Base-by-base conservation (phyloP, 64 coral and sea anemone genomes). In the Platygyra sinensis region DNA sequence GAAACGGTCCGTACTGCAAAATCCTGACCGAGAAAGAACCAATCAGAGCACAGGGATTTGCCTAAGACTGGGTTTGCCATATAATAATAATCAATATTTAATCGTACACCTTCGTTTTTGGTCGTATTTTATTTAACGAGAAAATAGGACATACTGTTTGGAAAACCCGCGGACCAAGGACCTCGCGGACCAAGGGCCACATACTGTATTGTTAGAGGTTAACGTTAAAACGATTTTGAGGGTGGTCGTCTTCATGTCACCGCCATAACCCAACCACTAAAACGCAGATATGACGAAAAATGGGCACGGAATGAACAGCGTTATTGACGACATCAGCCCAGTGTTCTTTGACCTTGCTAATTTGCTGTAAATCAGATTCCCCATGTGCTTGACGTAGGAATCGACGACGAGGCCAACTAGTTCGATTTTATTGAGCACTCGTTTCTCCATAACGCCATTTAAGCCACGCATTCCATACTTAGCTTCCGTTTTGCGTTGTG, bases 391-490 rank as follows among this genome's bases (percentile, higher is more conserved):
- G 9, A 94, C 15, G 30, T 89, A 90, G 24, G 87, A 86, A 94
- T 94, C 87, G 24, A 90, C 46, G 30, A 94, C 55, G 5, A 81
- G 93, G 4, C 87, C 75, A n/a, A 89, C 87, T 16, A 94, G 80
- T 62, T 94, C 87, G 29, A 89, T 14, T 73, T 89, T 89, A 42
- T 94, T 94, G 17, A 33, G 8, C 33, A 73, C 50, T 52, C 57
- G 30, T 49, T 94, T 76, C 77, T 87, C 91, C 85, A 93, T 62
- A 19, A 80, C 8, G 19, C 29, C 33, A 32, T 87, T 61, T 38
- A 93, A 31, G 14, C 67, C 38, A 60, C 62, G 19, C 92, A 94
- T 94, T 11, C 77, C 92, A 64, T 94, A 89, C 89, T 67, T 85
- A 87, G 86, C 59, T 94, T 94, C 50, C 80, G 4, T 60, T 84